Percentiles rank a stretch among this genome's conserved stretches.
Evolutionary conservation across 2,797 vertebrate genomes (phyloP).

Genomic region (Petrocephalus sullivani): DNA sequence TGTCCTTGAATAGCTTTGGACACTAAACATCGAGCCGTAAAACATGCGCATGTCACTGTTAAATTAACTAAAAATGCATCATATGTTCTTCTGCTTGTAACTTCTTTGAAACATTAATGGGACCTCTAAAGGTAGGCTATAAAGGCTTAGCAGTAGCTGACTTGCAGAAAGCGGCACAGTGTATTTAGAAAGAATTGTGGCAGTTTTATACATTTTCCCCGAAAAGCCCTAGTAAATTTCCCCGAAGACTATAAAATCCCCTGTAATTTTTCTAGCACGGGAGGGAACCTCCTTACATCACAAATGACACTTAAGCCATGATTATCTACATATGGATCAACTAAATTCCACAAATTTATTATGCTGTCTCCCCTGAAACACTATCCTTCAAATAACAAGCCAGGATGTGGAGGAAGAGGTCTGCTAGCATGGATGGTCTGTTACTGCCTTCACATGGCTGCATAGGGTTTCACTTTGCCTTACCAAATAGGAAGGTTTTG

Average conservation of each 20-base stretch:
- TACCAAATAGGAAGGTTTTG: neutral
- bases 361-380: neutral
- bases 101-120: neutral
- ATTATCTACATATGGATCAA: neutral
- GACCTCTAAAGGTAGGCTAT: neutral
- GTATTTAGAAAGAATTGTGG: neutral
- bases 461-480: neutral
- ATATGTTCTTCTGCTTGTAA: neutral
- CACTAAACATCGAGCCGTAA: too few species aligned
- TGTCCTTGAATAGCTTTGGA: neutral
- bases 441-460: neutral
- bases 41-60: neutral
- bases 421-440: neutral
- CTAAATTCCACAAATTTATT: neutral
- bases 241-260: neutral
- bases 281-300: neutral
- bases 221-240: conserved; percentile 2
- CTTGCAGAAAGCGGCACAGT: neutral
- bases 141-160: neutral
- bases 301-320: neutral
- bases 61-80: neutral
- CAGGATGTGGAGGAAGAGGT: neutral
- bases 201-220: neutral
- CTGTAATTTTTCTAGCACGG: neutral
- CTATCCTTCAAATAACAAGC: neutral